Conservation (phyloP, 2,113 vertebrate species). For the Cavia aperea region DNA sequence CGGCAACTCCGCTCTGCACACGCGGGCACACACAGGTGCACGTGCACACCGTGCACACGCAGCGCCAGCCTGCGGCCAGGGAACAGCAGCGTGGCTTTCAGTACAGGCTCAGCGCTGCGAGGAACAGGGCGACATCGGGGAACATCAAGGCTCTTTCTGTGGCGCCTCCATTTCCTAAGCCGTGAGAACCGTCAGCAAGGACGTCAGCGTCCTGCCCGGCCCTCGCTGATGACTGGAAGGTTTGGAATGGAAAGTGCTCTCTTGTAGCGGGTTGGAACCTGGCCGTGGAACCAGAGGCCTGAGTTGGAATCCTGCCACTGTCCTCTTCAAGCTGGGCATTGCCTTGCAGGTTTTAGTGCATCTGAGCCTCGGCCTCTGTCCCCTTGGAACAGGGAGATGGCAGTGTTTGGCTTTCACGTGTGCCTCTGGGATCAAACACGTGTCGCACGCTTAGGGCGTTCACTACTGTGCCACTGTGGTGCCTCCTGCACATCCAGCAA, state of each 20-base stretch:
- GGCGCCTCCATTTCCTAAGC: neutral
- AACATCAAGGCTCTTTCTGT: neutral
- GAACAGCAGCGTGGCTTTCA: neutral
- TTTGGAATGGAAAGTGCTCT: fast-evolving
- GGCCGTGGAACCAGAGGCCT: neutral
- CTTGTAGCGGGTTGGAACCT: fast-evolving
- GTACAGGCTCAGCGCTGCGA: neutral
- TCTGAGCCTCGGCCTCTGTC: neutral
- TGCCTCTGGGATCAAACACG: neutral
- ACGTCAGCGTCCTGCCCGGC: neutral
- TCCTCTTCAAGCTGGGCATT: fast-evolving
- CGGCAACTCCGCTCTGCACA: neutral
- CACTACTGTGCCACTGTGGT: fast-evolving
- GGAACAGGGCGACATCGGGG: neutral
- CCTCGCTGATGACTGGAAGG: neutral
- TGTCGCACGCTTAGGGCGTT: fast-evolving
- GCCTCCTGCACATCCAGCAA: fast-evolving
- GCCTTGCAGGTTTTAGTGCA: no score
- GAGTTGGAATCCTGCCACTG: neutral
- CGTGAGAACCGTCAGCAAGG: neutral
- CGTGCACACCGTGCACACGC: neutral
- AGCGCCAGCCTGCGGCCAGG: neutral
- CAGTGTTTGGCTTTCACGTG: fast-evolving
- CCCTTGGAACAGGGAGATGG: neutral
- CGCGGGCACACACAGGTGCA: neutral